phyloP scores from a whole-genome alignment of 2,888 invertebrate species.

The Eupithecia pulchellata region DNA sequence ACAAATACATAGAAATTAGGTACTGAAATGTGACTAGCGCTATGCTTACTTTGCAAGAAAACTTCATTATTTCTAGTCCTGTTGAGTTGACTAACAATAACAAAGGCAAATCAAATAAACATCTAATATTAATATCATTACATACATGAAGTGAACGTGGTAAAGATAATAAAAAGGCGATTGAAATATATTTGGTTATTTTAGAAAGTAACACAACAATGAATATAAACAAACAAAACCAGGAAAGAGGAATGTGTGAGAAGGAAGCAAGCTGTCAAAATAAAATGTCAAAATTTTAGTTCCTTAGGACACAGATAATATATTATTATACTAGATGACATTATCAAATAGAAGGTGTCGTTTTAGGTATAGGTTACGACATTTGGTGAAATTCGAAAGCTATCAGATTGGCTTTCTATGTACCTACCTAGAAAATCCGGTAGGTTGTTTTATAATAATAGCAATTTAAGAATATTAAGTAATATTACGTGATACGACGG shows the following conservation, averaged over 20 bases:
- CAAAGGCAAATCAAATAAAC: not conserved
- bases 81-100: too few species aligned
- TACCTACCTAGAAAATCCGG: constrained; percentile 28
- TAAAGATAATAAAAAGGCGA: not conserved
- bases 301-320: constrained; percentile 31
- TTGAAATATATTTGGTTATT: not conserved
- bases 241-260: not conserved
- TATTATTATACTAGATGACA: too few species aligned
- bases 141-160: not conserved
- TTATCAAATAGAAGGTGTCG: constrained; percentile 32
- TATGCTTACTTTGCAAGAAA: not conserved
- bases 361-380: constrained; percentile 48
- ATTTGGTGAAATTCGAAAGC: constrained; percentile 62
- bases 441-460: constrained; percentile 33
- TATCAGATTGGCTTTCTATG: constrained; percentile 46
- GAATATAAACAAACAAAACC: not conserved
- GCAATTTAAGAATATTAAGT: constrained; percentile 22
- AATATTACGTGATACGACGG: constrained; percentile 22
- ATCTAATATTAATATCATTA: not conserved
- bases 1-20: too few species aligned
- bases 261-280: not conserved
- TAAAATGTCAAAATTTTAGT: constrained; percentile 21
- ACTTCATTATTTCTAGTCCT: too few species aligned
- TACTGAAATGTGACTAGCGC: too few species aligned
- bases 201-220: not conserved